Evolutionary conservation across 2,888 invertebrate genomes (phyloP).

Genomic region (Ischnura elegans): DNA sequence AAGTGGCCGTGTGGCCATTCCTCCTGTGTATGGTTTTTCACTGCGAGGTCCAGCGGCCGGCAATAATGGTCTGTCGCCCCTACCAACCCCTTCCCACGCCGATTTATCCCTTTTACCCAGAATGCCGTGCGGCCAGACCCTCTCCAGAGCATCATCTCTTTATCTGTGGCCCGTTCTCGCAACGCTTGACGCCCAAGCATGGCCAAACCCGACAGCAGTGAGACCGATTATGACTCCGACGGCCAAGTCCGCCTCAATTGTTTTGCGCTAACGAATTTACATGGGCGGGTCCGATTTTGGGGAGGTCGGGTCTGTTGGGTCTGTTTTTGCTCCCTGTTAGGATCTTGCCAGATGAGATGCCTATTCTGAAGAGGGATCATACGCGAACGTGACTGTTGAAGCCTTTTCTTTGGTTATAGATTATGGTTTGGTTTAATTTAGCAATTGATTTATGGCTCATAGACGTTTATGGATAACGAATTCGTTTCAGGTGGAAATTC

Average conservation of each 20-base stretch:
- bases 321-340: slow-evolving; percentile 1
- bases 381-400: neutral
- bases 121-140: no score
- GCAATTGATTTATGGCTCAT: no score
- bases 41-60: slow-evolving; percentile 15
- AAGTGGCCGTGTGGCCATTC: slow-evolving; percentile 22
- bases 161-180: neutral
- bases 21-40: neutral
- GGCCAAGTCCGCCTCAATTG: slow-evolving; percentile 1
- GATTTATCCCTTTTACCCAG: neutral
- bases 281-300: slow-evolving; percentile 14
- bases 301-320: neutral
- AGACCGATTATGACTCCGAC: neutral
- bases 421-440: no score
- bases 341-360: slow-evolving; percentile 13
- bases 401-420: no score
- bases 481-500: no score
- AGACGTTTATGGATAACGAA: no score
- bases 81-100: neutral
- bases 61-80: slow-evolving; percentile 28
- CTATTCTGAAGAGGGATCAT: neutral
- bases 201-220: neutral
- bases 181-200: neutral
- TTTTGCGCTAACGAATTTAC: slow-evolving; percentile 26
- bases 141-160: neutral